phyloP scores from a whole-genome alignment of 1,140 invertebrate species.

The Meloidogyne floridensis region DNA sequence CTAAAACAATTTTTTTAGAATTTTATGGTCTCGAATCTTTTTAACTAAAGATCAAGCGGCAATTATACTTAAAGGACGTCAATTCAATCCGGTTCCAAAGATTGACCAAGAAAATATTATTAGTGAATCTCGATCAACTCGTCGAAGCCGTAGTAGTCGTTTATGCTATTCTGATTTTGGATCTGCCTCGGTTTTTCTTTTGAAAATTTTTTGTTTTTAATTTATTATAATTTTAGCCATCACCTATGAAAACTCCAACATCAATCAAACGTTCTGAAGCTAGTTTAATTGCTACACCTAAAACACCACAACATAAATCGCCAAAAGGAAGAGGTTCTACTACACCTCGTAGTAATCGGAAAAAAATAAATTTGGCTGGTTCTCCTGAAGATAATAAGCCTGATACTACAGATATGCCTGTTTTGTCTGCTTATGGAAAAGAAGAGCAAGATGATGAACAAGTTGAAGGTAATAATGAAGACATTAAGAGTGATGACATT shows the following conservation, averaged over 20 bases:
- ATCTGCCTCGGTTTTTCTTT: slow-evolving; percentile 9
- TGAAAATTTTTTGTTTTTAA: too few relatives aligned
- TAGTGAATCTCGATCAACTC: slow-evolving; percentile 23
- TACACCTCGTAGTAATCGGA: neutral
- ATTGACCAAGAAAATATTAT: slow-evolving; percentile 44
- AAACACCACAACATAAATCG: neutral
- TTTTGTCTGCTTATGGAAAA: too few relatives aligned
- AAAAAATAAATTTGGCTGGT: neutral
- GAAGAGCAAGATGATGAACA: too few relatives aligned
- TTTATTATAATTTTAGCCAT: neutral
- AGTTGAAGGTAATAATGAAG: too few relatives aligned
- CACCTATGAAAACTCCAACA: neutral
- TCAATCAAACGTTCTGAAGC: neutral
- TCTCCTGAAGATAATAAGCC: neutral
- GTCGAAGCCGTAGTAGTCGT: slow-evolving; percentile 22
- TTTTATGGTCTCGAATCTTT: slow-evolving; percentile 51
- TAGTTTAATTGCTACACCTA: neutral
- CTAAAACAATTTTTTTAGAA: slow-evolving; percentile 34
- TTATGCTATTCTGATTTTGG: slow-evolving; percentile 17
- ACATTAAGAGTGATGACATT: neutral
- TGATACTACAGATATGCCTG: neutral
- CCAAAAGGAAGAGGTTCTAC: neutral
- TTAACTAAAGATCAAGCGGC: slow-evolving; percentile 39
- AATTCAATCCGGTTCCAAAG: slow-evolving; percentile 24
- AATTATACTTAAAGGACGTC: neutral